Percentiles rank a stretch among this genome's conserved stretches.
Conservation (phyloP, 2,113 vertebrate species). For the Sciurus niger region DNA sequence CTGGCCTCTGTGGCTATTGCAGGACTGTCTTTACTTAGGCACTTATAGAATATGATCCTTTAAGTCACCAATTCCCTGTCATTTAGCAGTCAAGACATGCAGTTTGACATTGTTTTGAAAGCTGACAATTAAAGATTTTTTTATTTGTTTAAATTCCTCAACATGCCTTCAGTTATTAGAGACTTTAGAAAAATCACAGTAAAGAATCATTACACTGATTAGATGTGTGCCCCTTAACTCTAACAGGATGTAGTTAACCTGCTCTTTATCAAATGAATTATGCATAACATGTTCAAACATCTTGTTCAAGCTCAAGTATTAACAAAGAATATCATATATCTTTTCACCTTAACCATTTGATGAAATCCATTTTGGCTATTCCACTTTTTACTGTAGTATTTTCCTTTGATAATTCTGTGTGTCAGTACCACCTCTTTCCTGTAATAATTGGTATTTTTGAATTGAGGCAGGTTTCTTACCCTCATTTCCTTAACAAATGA, state of each 20-base stretch:
- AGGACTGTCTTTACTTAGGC: background rate
- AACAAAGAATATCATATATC: background rate
- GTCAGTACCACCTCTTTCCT: slow-evolving; percentile 10
- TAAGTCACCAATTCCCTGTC: background rate
- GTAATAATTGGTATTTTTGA: background rate
- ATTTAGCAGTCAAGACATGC: background rate
- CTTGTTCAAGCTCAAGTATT: background rate
- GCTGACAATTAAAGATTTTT: background rate
- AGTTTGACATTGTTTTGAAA: background rate
- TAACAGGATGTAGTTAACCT: background rate
- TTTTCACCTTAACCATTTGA: slow-evolving; percentile 44
- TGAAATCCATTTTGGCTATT: slow-evolving; percentile 16
- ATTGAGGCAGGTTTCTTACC: background rate
- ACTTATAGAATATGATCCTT: background rate
- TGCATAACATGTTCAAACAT: background rate
- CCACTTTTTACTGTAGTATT: background rate
- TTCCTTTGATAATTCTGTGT: background rate
- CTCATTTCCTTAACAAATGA: background rate
- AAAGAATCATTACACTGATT: background rate
- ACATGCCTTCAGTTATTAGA: background rate
- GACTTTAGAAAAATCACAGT: slow-evolving; percentile 10
- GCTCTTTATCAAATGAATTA: background rate
- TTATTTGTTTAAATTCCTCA: background rate
- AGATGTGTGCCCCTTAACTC: background rate
- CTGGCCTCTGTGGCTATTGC: background rate